Conservation (phyloP, 2,113 vertebrate species). For the Percopsis transmontana region DNA sequence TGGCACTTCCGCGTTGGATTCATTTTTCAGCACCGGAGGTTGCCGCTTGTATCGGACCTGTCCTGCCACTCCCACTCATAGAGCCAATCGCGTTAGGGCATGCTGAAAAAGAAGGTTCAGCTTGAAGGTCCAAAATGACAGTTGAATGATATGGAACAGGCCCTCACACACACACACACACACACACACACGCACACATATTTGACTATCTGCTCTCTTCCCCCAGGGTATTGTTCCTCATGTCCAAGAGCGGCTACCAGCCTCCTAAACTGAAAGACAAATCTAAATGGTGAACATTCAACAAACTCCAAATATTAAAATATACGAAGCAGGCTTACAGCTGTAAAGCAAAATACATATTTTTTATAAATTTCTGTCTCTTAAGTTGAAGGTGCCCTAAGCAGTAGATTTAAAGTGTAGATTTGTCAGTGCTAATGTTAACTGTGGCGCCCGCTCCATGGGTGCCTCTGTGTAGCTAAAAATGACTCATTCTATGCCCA, state of each 20-base stretch:
- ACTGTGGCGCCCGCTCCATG: no score
- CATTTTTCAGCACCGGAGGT: no score
- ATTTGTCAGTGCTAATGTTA: no score
- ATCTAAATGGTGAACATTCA: constrained; percentile 81
- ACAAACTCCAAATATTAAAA: background rate
- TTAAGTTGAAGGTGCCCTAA: no score
- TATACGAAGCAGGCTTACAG: background rate
- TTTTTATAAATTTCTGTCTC: background rate
- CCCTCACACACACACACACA: background rate
- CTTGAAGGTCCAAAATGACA: no score
- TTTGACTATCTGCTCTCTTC: background rate
- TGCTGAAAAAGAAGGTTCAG: background rate
- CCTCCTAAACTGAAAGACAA: constrained; percentile 91
- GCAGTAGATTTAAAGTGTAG: no score
- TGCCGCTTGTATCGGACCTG: no score
- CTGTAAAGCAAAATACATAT: background rate
- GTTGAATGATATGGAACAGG: background rate
- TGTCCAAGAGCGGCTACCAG: constrained; percentile 94
- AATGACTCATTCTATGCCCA: no score
- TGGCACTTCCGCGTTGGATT: no score
- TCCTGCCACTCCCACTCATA: no score
- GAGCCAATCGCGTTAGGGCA: background rate
- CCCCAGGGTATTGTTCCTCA: constrained; percentile 87
- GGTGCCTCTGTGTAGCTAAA: no score
- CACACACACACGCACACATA: background rate